Conservation (phyloP, 2,797 vertebrate species). For the Amblyraja radiata region DNA sequence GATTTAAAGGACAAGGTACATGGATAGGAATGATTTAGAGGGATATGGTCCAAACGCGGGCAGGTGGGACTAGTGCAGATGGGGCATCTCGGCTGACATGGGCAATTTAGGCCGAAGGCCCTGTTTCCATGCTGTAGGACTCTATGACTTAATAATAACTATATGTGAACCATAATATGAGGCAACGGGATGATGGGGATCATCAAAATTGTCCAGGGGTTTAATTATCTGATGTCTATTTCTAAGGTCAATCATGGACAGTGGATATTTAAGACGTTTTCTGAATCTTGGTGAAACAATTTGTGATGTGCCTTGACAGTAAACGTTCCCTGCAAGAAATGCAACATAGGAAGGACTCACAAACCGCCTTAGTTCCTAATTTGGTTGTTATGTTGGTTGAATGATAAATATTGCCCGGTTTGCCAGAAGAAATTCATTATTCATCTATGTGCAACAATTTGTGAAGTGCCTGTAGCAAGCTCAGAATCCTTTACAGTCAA, state of each 20-base stretch:
- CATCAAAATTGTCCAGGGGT: neutral
- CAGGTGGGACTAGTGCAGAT: no score
- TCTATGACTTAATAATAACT: no score
- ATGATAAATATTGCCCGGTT: neutral
- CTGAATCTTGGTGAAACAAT: neutral
- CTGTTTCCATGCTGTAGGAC: no score
- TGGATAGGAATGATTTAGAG: no score
- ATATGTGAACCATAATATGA: no score
- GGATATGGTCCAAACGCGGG: no score
- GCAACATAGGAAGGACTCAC: neutral
- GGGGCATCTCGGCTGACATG: no score
- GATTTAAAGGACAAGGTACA: no score
- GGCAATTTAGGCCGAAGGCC: no score
- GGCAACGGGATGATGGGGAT: neutral
- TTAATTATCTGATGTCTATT: neutral
- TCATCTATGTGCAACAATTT: neutral
- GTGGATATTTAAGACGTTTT: neutral
- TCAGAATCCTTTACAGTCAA: neutral
- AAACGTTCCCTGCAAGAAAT: neutral
- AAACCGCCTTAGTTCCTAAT: neutral
- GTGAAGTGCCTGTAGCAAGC: neutral
- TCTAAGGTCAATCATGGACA: neutral
- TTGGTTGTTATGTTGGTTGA: neutral
- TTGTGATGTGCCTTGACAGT: neutral
- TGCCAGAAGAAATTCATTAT: no score